These are phyloP conservation scores for Proteles cristata DNA, from an alignment of 2,113 vertebrate genomes.

Conservation along the genomic window DNA sequence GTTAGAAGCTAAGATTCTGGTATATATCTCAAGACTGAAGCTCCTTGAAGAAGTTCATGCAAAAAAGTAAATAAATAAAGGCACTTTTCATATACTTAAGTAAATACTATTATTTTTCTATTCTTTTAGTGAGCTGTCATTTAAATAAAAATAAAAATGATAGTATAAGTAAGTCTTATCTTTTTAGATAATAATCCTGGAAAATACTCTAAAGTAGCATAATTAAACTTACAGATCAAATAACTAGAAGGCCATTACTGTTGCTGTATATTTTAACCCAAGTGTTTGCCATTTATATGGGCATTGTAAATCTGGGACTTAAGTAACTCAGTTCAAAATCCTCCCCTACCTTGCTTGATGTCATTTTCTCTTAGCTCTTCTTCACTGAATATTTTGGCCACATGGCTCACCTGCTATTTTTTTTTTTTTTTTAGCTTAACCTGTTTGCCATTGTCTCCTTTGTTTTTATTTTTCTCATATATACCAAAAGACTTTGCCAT, in stretches of 20 bases:
- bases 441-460: background rate
- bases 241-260: background rate
- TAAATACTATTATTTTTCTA: background rate
- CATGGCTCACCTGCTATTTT: background rate
- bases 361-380: background rate
- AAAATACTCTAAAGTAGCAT: background rate
- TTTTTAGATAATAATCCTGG: background rate
- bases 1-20: background rate
- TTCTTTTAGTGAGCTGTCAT: background rate
- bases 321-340: background rate
- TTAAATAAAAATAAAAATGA: background rate
- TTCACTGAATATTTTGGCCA: background rate
- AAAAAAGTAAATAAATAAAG: background rate
- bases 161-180: background rate
- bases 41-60: background rate
- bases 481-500: background rate
- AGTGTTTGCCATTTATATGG: background rate
- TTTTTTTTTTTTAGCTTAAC: background rate
- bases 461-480: background rate
- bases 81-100: background rate
- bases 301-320: background rate
- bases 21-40: background rate
- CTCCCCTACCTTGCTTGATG: background rate
- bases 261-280: background rate
- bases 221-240: background rate